phyloP scores from a whole-genome alignment of 2,113 vertebrate species.

The Pelusios castaneus region DNA sequence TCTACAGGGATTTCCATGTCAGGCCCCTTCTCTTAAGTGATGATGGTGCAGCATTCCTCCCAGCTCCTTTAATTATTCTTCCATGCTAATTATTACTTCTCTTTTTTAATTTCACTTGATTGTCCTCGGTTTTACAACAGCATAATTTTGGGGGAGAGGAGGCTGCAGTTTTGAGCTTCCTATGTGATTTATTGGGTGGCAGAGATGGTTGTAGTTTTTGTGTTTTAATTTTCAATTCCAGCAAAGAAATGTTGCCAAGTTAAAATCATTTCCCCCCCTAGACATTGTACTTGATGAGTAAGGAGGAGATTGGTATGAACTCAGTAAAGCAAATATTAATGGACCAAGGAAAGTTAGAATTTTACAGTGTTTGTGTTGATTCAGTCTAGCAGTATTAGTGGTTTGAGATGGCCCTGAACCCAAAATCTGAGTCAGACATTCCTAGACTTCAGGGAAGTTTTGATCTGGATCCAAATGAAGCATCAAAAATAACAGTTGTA shows the following conservation, averaged over 20 bases:
- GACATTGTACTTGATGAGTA: neutral
- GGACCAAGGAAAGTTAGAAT: neutral
- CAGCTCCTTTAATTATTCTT: neutral
- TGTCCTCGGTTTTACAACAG: neutral
- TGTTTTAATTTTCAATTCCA: neutral
- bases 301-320: neutral
- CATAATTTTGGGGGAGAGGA: neutral
- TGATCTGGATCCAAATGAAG: neutral
- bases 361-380: neutral
- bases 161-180: conserved; percentile 20
- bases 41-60: neutral
- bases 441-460: neutral
- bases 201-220: neutral
- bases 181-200: neutral
- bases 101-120: conserved; percentile 5
- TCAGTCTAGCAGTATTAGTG: neutral
- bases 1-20: neutral
- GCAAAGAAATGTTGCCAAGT: neutral
- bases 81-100: conserved; percentile 42
- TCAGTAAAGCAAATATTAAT: neutral
- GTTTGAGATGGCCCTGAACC: neutral
- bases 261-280: neutral
- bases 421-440: neutral
- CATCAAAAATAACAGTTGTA: neutral
- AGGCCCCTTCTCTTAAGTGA: neutral